These are phyloP conservation scores for Drosophila littoralis DNA, from an alignment of 1,140 invertebrate genomes.

Conservation along the genomic window DNA sequence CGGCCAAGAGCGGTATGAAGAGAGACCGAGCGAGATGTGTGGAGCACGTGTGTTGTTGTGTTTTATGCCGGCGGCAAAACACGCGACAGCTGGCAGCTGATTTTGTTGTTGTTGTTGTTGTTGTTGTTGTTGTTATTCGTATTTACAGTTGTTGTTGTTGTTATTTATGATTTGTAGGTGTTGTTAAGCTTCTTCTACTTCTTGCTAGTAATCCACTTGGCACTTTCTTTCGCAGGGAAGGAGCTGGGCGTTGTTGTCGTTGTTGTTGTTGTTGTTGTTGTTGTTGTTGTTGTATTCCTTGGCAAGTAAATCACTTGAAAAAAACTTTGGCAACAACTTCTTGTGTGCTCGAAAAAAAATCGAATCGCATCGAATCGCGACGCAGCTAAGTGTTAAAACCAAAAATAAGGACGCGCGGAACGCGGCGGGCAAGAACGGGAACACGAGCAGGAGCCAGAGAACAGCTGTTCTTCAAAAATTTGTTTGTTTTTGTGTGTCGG, in stretches of 20 bases:
- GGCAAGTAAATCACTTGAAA: slow-evolving; percentile 44
- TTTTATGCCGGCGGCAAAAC: slow-evolving; percentile 53
- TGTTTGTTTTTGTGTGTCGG: slow-evolving; percentile 3
- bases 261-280: slow-evolving; percentile 13
- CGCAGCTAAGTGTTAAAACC: background rate
- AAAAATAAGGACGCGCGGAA: slow-evolving; percentile 1
- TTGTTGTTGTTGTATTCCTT: slow-evolving; percentile 42
- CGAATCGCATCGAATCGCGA: slow-evolving; percentile 23
- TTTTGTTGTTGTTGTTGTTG: slow-evolving; percentile 19
- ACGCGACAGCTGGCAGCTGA: slow-evolving; percentile 35
- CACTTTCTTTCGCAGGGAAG: slow-evolving; percentile 9
- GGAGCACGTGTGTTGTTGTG: slow-evolving; percentile 59
- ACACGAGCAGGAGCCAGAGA: background rate
- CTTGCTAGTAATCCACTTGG: slow-evolving; percentile 27
- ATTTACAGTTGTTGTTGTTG: slow-evolving; percentile 18
- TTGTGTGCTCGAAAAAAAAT: slow-evolving; percentile 44
- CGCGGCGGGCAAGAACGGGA: slow-evolving; percentile 11
- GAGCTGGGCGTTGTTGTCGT: slow-evolving; percentile 10
- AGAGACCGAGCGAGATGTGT: slow-evolving; percentile 17
- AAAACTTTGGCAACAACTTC: slow-evolving; percentile 46
- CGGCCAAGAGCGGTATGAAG: background rate
- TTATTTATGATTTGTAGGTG: slow-evolving; percentile 24
- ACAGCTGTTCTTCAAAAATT: slow-evolving; percentile 31
- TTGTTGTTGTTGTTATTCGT: slow-evolving; percentile 13
- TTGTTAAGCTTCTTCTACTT: slow-evolving; percentile 22